These are phyloP conservation scores for Ochotona princeps DNA, from an alignment of 2,113 vertebrate genomes.

Conservation along the genomic window DNA sequence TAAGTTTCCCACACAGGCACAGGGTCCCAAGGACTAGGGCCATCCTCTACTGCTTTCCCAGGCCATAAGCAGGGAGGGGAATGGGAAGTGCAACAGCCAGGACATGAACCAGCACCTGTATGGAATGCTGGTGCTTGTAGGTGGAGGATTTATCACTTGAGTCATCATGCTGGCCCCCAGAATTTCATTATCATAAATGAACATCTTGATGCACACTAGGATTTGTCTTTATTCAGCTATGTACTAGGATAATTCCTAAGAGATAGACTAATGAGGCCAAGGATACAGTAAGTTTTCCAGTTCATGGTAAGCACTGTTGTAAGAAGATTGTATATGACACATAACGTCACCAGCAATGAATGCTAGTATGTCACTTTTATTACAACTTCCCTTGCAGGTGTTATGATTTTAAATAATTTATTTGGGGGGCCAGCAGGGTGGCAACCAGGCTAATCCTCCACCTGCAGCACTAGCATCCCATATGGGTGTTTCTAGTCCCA, in stretches of 20 bases:
- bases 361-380: neutral
- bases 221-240: neutral
- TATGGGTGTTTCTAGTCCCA: neutral
- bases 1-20: no score
- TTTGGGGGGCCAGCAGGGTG: no score
- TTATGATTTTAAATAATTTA: constrained; percentile 4
- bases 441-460: no score
- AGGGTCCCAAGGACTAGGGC: no score
- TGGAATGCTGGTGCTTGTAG: no score
- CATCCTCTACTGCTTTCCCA: no score
- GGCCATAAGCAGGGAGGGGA: no score
- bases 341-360: neutral
- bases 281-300: neutral
- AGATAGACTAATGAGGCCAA: neutral
- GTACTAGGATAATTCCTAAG: neutral
- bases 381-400: neutral
- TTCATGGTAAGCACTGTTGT: neutral
- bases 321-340: neutral
- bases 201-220: neutral
- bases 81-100: no score
- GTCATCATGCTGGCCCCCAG: no score
- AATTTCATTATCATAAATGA: neutral
- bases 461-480: no score
- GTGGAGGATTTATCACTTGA: no score
- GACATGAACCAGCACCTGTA: no score